Evolutionary conservation across 1,140 invertebrate genomes (phyloP), one percentile per base, ranked within the genome.

Genomic region (Tyrophagus putrescentiae): DNA sequence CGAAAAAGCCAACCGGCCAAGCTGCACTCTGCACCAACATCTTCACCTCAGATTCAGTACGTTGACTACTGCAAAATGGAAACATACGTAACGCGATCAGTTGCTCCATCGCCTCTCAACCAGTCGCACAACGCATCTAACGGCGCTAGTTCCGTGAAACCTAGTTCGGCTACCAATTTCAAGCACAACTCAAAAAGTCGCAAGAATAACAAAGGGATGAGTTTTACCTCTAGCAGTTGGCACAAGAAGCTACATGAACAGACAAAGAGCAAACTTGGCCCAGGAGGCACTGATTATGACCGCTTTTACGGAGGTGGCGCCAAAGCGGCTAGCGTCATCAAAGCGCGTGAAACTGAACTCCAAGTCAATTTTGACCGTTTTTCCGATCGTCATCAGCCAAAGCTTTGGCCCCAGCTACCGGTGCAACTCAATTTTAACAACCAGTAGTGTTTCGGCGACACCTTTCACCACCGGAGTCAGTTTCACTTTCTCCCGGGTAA

Each of bases 361-460:
- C 45, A 48, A 21, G 18, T 48, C 7, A 29, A 29, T 7, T 48
- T 48, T 18, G 45, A 48, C 21, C 45, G 18, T 7, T 48, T 48
- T 29, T 48, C 21, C 31, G 45, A 48, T 21, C 45, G 45, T 7
- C 23, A 7, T 21, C 7, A 48, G 45, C 45, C 45, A 13, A 48
- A 48, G 18, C 18, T 48, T 48, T 48, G 45, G 45, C 45, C 45
- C 31, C 45, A 48, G 31, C 45, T 48, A 7, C 45, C 45, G 18
- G 45, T 48, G 45, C 45, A 29, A 48, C 7, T 48, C 18, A 6
- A 48, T 21, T 48, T 48, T 39, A 21, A 13, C 36, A 39, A 39
- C 36, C 36, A 39, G 36, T 39, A n/a, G n/a, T n/a, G n/a, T n/a
- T n/a, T n/a, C n/a, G n/a, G n/a, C n/a, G n/a, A n/a, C n/a, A n/a